phyloP scores from a whole-genome alignment of 2,888 invertebrate genomes.

The Amaurobius ferox region DNA sequence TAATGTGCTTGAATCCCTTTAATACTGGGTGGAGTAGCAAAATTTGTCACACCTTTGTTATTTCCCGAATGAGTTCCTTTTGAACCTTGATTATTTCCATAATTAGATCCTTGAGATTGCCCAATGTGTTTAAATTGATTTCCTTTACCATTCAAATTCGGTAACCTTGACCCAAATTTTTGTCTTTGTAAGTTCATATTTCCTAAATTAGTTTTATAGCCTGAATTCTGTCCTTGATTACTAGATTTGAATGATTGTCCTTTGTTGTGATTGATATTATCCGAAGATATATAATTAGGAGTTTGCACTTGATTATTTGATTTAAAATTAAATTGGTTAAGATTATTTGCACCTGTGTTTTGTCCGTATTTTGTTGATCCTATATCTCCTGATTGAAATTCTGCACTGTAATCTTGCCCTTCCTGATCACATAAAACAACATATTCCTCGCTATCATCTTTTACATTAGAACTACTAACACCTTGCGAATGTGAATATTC shows the following conservation, averaged over 20 bases:
- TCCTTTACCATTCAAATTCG: too few relatives aligned
- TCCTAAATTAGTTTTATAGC: neutral
- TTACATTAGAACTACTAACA: neutral
- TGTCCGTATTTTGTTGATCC: neutral
- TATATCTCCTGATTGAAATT: neutral
- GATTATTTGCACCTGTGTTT: neutral
- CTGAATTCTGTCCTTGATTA: neutral
- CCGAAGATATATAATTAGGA: neutral
- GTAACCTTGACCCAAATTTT: neutral
- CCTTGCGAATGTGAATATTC: neutral
- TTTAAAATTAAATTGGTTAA: neutral
- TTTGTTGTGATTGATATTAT: neutral
- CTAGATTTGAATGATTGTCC: neutral
- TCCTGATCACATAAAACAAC: conserved; percentile 17
- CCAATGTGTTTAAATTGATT: too few relatives aligned
- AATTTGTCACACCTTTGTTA: neutral
- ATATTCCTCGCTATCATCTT: conserved; percentile 14
- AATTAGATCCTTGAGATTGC: too few relatives aligned
- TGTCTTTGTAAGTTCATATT: neutral
- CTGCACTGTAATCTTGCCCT: neutral
- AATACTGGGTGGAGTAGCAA: neutral
- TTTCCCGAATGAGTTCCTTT: neutral
- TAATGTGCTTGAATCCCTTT: neutral
- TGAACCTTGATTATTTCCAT: too few relatives aligned
- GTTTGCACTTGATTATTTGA: neutral